Conservation (phyloP, 1,140 invertebrate species). For the Sinonovacula constricta region DNA sequence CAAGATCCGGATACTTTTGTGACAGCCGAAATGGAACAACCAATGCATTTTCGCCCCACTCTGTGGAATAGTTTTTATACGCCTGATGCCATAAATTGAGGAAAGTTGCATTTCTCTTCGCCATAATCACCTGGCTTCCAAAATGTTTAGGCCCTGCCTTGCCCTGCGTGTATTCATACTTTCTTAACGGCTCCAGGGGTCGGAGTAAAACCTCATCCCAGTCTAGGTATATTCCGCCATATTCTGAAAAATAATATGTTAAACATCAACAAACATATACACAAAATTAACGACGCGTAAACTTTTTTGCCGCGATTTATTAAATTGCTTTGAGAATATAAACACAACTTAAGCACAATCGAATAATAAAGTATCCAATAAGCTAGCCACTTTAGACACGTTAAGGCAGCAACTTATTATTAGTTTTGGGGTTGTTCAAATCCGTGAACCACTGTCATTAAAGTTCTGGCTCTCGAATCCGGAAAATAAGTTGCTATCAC, state of each 20-base stretch:
- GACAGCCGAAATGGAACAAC: conserved; percentile 33
- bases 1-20: conserved; percentile 35
- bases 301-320: too few relatives aligned
- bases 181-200: conserved; percentile 30
- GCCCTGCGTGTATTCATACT: conserved; percentile 41
- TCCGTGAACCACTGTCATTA: too few relatives aligned
- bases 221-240: conserved; percentile 47
- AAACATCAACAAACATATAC: too few relatives aligned
- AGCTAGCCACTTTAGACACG: too few relatives aligned
- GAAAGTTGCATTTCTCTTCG: conserved; percentile 37
- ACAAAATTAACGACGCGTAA: too few relatives aligned
- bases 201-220: conserved; percentile 37
- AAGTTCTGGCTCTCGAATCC: too few relatives aligned
- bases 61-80: conserved; percentile 17
- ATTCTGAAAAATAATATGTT: conserved; percentile 36
- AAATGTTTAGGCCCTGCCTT: conserved; percentile 24
- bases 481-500: too few relatives aligned
- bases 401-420: too few relatives aligned
- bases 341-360: too few relatives aligned
- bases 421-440: too few relatives aligned
- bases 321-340: too few relatives aligned
- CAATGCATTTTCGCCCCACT: conserved; percentile 33
- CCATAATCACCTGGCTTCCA: conserved; percentile 45
- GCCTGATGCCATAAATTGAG: conserved; percentile 35
- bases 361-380: too few relatives aligned